Evolutionary conservation across 2,113 vertebrate genomes (phyloP).

Genomic region (Eurystomus gularis): DNA sequence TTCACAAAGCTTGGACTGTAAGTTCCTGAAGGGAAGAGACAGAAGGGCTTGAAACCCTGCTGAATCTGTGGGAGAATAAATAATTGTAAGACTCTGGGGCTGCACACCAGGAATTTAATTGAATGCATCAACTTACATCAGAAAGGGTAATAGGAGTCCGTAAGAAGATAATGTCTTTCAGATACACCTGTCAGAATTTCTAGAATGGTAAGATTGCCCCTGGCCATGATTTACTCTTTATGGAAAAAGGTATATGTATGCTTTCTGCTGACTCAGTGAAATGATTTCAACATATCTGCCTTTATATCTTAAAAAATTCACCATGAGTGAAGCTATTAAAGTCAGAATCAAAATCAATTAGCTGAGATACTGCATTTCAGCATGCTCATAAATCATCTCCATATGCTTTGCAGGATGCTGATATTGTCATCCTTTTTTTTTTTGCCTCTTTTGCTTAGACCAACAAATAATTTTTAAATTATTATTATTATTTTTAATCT

Average conservation of each 20-base stretch:
- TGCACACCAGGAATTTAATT: slow-evolving; percentile 25
- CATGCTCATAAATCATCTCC: neutral
- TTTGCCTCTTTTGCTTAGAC: neutral
- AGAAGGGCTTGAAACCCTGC: slow-evolving; percentile 22
- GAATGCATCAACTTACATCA: neutral
- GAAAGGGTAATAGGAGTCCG: neutral
- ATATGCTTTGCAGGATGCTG: neutral
- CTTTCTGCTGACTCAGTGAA: neutral
- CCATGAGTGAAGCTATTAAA: neutral
- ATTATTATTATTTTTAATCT: too few species aligned
- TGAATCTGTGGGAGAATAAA: neutral
- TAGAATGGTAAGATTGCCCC: neutral
- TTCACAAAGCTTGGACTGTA: neutral
- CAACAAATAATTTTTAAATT: too few species aligned
- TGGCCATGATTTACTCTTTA: neutral
- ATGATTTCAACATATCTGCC: neutral
- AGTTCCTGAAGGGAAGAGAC: neutral
- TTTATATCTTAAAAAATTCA: neutral
- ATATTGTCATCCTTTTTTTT: neutral
- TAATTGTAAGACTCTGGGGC: neutral
- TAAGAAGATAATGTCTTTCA: neutral
- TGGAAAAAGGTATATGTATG: neutral
- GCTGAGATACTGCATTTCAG: neutral
- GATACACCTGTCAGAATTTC: slow-evolving; percentile 5
- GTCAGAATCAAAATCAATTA: neutral